A percentile compares a stretch with the other conserved stretches of the same genome.
Conservation (phyloP, 2,113 vertebrate species). For the Vulpes vulpes region DNA sequence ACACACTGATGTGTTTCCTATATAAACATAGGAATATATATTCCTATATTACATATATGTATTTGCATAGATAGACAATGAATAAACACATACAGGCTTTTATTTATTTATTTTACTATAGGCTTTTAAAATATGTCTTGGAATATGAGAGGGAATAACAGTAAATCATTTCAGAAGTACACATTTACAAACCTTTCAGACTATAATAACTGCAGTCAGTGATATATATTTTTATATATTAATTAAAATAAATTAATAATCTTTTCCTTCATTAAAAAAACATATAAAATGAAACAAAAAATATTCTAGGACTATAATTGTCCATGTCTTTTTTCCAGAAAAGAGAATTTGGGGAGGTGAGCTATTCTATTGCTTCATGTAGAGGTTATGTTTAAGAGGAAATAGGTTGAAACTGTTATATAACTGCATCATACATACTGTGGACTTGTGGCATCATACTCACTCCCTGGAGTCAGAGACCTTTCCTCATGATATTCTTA, state of each 20-base stretch:
- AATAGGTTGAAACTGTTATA: neutral
- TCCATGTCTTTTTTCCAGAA: neutral
- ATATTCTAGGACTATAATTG: neutral
- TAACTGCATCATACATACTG: no score
- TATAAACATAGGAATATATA: neutral
- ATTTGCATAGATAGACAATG: neutral
- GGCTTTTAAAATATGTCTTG: neutral
- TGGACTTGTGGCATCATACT: neutral
- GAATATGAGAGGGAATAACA: neutral
- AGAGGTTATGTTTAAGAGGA: neutral
- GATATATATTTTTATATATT: neutral
- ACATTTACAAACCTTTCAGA: neutral
- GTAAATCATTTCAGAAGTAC: neutral
- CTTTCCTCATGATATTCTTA: accelerated
- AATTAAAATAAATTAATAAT: neutral
- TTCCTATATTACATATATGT: neutral
- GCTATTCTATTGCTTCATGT: neutral
- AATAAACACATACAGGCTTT: neutral
- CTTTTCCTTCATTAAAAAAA: constrained; percentile 1
- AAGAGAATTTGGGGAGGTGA: neutral
- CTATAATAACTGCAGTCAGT: neutral
- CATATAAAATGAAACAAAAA: neutral
- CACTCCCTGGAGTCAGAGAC: neutral
- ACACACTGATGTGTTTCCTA: neutral
- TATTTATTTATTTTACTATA: neutral